Conservation (phyloP, 1,140 invertebrate genomes). For the Belonocnema kinseyi region DNA sequence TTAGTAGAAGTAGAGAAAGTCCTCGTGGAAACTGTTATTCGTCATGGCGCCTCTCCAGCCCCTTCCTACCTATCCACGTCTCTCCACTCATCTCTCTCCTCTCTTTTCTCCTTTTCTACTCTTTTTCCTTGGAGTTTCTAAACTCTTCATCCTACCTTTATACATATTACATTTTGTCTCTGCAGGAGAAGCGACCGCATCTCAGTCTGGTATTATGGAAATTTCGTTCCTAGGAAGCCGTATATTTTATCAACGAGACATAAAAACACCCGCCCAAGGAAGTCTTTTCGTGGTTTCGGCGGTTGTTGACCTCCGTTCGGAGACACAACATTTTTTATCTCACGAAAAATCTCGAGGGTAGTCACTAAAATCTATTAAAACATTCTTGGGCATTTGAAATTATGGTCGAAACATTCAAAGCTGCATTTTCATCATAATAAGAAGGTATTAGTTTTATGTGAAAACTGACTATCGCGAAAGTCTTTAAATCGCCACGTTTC, state of each 20-base stretch:
- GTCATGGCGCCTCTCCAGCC: not conserved
- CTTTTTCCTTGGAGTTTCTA: not conserved
- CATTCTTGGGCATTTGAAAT: too few species aligned
- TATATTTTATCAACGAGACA: conserved; percentile 3
- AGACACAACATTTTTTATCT: not conserved
- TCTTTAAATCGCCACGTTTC: too few species aligned
- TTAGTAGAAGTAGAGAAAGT: not conserved
- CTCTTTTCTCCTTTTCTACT: not conserved
- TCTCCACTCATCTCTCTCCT: not conserved
- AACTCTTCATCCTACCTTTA: conserved; percentile 7
- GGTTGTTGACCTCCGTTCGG: conserved; percentile 4
- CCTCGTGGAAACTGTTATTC: not conserved
- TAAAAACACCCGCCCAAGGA: not conserved
- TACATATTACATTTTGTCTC: conserved; percentile 27
- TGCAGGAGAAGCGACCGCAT: conserved; percentile 17
- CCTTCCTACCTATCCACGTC: not conserved
- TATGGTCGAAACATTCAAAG: too few species aligned
- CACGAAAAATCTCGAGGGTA: too few species aligned
- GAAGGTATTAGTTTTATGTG: too few species aligned
- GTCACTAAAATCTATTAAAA: too few species aligned
- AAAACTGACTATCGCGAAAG: too few species aligned
- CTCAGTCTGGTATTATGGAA: conserved; percentile 21
- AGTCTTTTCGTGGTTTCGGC: not conserved
- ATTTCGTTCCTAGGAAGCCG: not conserved
- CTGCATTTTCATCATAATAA: too few species aligned